phyloP scores from a whole-genome alignment of 2,113 vertebrate species.

The Thryonomys swinderianus region DNA sequence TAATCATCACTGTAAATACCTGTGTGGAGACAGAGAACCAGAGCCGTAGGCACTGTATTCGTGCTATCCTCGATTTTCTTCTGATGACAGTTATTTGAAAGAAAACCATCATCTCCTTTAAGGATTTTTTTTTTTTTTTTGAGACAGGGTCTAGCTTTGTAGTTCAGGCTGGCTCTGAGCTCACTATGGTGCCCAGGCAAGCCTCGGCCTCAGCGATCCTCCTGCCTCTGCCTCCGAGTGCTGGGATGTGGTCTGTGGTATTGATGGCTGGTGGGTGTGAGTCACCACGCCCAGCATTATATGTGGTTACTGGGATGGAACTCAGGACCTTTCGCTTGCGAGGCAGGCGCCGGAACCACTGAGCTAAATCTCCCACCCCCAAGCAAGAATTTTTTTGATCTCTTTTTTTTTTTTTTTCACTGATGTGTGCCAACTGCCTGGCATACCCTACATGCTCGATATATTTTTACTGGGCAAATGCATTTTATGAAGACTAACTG shows the following conservation, averaged over 20 bases:
- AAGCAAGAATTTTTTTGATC: background rate
- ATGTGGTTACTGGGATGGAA: background rate
- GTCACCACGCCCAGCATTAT: background rate
- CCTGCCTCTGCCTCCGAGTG: background rate
- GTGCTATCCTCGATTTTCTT: background rate
- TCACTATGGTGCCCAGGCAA: too few species aligned
- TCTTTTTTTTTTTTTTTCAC: background rate
- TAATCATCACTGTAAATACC: constrained; percentile 60
- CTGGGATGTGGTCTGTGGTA: too few species aligned
- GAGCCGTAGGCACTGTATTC: background rate
- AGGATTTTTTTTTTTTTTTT: background rate
- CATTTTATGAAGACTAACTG: background rate
- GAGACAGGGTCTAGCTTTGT: background rate
- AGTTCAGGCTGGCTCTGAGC: background rate
- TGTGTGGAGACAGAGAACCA: constrained; percentile 40
- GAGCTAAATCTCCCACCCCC: too few species aligned
- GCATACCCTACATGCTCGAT: background rate
- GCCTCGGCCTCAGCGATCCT: rapidly evolving
- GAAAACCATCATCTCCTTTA: constrained; percentile 12
- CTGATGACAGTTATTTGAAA: constrained; percentile 46
- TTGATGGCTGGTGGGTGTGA: background rate
- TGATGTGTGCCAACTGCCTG: background rate
- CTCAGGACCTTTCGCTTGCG: too few species aligned
- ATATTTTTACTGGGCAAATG: background rate
- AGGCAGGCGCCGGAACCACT: too few species aligned